phyloP scores from a whole-genome alignment of 1,140 invertebrate species.

The Pomacea maculata region DNA sequence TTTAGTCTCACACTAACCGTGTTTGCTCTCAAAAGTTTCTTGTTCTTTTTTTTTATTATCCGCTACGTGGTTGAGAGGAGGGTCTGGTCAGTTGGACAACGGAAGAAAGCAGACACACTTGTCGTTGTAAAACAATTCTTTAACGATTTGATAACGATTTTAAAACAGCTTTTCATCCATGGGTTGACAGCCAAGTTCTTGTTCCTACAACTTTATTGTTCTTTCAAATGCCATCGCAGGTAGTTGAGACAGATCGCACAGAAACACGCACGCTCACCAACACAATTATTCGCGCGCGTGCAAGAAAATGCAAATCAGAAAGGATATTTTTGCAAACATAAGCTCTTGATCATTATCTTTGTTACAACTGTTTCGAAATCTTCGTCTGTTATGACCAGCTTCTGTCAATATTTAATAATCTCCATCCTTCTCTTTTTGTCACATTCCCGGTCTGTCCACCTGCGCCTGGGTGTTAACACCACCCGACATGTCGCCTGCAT shows the following conservation, averaged over 20 bases:
- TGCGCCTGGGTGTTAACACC: background rate
- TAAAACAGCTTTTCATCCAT: too few relatives aligned
- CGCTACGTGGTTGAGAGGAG: too few relatives aligned
- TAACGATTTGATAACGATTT: too few relatives aligned
- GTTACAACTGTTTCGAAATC: background rate
- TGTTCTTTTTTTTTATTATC: too few relatives aligned
- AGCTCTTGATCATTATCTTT: background rate
- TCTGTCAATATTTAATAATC: background rate
- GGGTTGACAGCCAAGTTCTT: too few relatives aligned
- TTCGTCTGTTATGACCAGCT: background rate
- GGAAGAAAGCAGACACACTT: too few relatives aligned
- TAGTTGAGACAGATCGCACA: background rate
- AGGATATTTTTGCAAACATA: background rate
- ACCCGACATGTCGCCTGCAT: background rate
- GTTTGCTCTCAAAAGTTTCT: too few relatives aligned
- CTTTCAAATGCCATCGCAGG: too few relatives aligned
- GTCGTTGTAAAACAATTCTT: too few relatives aligned
- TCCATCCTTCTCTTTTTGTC: background rate
- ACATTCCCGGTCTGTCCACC: background rate
- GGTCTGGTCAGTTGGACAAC: too few relatives aligned
- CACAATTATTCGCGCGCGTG: background rate
- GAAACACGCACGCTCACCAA: slow-evolving; percentile 8
- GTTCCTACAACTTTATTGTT: too few relatives aligned
- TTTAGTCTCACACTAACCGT: too few relatives aligned
- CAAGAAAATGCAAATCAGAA: background rate